phyloP scores from a whole-genome alignment of 2,888 invertebrate genomes.

The Drosophila imparisetae region DNA sequence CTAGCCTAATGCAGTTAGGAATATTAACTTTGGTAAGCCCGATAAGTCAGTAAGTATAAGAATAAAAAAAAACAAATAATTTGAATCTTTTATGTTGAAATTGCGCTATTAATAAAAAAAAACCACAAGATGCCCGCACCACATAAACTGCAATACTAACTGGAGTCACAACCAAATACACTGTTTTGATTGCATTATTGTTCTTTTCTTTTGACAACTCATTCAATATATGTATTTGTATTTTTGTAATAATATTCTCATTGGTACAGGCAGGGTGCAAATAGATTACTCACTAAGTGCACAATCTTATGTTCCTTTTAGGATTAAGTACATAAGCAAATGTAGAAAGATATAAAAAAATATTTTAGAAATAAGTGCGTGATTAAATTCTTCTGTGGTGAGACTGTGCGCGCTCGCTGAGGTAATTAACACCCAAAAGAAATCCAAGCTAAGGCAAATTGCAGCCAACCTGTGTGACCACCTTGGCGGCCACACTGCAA shows the following conservation, averaged over 20 bases:
- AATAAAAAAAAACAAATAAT: background rate
- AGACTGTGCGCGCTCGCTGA: constrained; percentile 29
- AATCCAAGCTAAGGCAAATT: constrained; percentile 80
- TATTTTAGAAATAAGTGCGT: constrained; percentile 13
- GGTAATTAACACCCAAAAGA: background rate
- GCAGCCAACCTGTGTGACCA: constrained; percentile 86
- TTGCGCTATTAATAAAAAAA: background rate
- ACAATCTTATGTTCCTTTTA: constrained; percentile 4
- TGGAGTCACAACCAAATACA: background rate
- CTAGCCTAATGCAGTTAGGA: background rate
- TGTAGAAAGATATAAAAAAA: background rate
- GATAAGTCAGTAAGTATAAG: background rate
- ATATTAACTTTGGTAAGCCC: background rate
- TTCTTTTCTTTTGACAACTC: background rate
- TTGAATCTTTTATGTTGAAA: background rate
- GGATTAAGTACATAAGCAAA: constrained; percentile 28
- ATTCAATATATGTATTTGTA: constrained; percentile 1
- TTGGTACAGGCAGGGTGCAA: constrained; percentile 14
- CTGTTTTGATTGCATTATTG: background rate
- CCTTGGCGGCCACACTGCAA: constrained; percentile 84
- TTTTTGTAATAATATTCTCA: constrained; percentile 11
- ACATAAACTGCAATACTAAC: background rate
- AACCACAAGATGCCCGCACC: too few relatives aligned
- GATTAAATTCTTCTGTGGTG: constrained; percentile 42
- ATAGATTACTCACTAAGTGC: constrained; percentile 34